These are phyloP conservation scores for Axis porcinus DNA, from an alignment of 2,113 vertebrate species.

Conservation along the genomic window DNA sequence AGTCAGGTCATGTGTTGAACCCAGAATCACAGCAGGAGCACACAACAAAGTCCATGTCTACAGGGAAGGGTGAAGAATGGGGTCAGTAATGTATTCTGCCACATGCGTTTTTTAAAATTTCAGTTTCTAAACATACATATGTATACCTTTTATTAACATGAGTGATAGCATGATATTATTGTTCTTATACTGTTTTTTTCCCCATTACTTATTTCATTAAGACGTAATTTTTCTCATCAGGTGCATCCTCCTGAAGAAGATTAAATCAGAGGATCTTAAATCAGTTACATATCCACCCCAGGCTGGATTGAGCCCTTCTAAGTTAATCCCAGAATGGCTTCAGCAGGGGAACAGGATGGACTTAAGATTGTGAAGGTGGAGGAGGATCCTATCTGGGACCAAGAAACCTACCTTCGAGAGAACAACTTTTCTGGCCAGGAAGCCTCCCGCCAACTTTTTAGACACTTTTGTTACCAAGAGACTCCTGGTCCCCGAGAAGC, in stretches of 20 bases:
- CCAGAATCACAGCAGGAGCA: background rate
- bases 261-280: background rate
- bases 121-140: background rate
- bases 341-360: background rate
- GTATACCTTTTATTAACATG: background rate
- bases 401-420: background rate
- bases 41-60: background rate
- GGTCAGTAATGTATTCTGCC: background rate
- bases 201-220: background rate
- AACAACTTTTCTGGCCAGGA: slow-evolving; percentile 27
- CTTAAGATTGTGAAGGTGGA: background rate
- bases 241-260: background rate
- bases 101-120: background rate
- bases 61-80: background rate
- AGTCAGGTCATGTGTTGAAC: background rate
- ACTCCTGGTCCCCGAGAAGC: background rate
- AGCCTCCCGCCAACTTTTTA: background rate
- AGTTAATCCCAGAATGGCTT: background rate
- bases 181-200: background rate
- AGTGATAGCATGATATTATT: background rate
- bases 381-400: background rate
- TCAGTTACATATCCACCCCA: background rate
- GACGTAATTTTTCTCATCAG: background rate
- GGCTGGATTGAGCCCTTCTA: background rate
- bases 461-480: slow-evolving; percentile 41